Percentiles rank a stretch among this genome's conserved stretches.
These are phyloP conservation scores for Neria commutata DNA, from an alignment of 2,888 invertebrate species.

Conservation along the genomic window DNA sequence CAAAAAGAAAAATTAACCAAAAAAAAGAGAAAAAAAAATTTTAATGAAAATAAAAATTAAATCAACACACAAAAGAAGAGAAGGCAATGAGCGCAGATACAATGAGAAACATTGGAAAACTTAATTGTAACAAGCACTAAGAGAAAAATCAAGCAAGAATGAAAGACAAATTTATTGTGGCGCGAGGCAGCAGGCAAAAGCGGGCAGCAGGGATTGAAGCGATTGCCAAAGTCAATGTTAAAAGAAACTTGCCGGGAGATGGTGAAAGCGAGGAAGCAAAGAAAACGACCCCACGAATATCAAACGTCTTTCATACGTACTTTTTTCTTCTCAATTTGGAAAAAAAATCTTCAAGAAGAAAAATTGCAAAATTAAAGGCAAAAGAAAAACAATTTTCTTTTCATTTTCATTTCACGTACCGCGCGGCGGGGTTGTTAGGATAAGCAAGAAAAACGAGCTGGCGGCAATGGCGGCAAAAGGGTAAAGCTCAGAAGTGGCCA, in stretches of 20 bases:
- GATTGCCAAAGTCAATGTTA: conserved; percentile 55
- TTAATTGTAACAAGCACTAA: conserved; percentile 26
- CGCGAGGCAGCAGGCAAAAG: conserved; percentile 31
- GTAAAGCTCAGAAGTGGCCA: too few species aligned
- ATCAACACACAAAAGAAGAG: conserved; percentile 29
- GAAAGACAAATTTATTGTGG: conserved; percentile 54
- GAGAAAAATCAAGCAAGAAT: conserved; percentile 27
- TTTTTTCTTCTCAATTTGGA: conserved; percentile 17
- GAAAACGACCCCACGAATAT: conserved; percentile 25
- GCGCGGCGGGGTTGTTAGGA: too few species aligned
- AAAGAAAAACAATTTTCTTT: conserved; percentile 52
- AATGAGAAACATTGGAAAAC: conserved; percentile 31
- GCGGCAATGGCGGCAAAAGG: too few species aligned
- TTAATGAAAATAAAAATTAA: conserved; percentile 26
- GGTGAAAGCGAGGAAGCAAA: conserved; percentile 15
- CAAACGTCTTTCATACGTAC: conserved; percentile 7
- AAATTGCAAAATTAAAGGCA: conserved; percentile 54
- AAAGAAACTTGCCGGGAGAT: conserved; percentile 52
- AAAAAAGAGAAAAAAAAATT: too few species aligned
- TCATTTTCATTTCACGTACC: conserved; percentile 18
- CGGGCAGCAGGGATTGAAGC: conserved; percentile 39
- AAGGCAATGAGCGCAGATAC: conserved; percentile 33
- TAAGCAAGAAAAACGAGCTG: too few species aligned
- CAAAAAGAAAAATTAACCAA: conserved; percentile 22
- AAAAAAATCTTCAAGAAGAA: conserved; percentile 34